These are phyloP conservation scores for Lottia scabra DNA, from an alignment of 2,888 invertebrate species.

Conservation along the genomic window DNA sequence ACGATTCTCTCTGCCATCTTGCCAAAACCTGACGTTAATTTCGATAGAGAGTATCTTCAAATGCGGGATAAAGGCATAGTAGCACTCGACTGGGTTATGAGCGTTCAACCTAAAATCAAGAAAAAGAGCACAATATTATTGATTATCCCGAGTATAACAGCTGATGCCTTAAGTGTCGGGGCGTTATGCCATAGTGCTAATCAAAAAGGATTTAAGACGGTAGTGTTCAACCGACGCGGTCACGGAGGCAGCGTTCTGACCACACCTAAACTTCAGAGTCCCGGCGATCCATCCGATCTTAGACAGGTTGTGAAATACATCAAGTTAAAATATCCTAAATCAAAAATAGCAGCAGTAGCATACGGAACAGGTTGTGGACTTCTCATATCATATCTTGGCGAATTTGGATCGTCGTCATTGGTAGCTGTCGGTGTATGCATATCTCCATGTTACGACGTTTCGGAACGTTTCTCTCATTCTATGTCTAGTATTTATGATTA, in stretches of 20 bases:
- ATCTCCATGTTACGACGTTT: slow-evolving; percentile 59
- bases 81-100: slow-evolving; percentile 61
- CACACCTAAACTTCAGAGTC: slow-evolving; percentile 56
- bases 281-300: slow-evolving; percentile 58
- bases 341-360: slow-evolving; percentile 51
- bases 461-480: slow-evolving; percentile 35
- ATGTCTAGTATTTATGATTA: slow-evolving; percentile 51
- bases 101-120: slow-evolving; percentile 30
- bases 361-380: slow-evolving; percentile 58
- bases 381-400: slow-evolving; percentile 63
- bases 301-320: slow-evolving; percentile 59
- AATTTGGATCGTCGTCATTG: slow-evolving; percentile 59
- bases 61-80: slow-evolving; percentile 61
- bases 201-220: slow-evolving; percentile 46
- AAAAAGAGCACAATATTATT: slow-evolving; percentile 44
- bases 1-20: slow-evolving; percentile 45
- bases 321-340: slow-evolving; percentile 42
- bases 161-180: slow-evolving; percentile 45
- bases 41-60: slow-evolving; percentile 59
- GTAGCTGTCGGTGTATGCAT: slow-evolving; percentile 53
- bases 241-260: slow-evolving; percentile 57
- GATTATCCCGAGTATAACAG: slow-evolving; percentile 56
- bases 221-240: slow-evolving; percentile 63
- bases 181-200: slow-evolving; percentile 41
- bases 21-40: slow-evolving; percentile 34